Evolutionary conservation across 2,113 vertebrate species (phyloP), one percentile per base, ranked within the genome.

Genomic region (Telmatochromis brachygnathus): DNA sequence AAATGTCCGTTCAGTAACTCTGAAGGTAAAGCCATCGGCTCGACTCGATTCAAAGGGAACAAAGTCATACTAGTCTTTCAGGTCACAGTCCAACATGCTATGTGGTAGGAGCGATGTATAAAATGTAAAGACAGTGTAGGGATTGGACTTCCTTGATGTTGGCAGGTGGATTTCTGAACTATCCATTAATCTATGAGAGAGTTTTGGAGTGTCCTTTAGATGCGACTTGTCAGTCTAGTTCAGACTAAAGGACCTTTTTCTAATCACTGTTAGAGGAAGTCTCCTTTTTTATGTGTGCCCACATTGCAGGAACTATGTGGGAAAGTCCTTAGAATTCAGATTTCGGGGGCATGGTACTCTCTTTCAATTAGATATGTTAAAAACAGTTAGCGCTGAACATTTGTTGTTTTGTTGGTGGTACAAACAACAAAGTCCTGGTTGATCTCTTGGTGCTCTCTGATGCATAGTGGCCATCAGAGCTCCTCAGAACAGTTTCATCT

Each of bases 161-260:
- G 23, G 14, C 26, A 19, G 0, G 39, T 75, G 68, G n/a, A 47
- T 47, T 75, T 75, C 39, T 75, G 42, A 75, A 45, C 39, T 47
- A 47, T 65, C 60, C 3, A 0, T 62, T 19, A 11, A 65, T 35
- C 30, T n/a, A 35, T 62, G 6, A 70, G 12, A 73, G 39, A 45
- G 23, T 75, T 75, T 17, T 75, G 60, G 42, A 49, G 45, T 0
- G 9, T 49, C 70, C 70, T 77, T 19, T 77, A 30, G 70, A 49
- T 30, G 0, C 2, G 2, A 4, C 9, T 47, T 1, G 23, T 75
- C 23, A 47, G 26, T 1, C 42, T 30, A 11, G 6, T 30, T 49
- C 45, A 77, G 45, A 49, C 26, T 49, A 11, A 77, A 49, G 42
- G 21, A 77, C 10, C 70, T 28, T 30, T 77, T 30, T 19, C 23